A percentile compares a stretch with the other conserved stretches of the same genome.
These are phyloP conservation scores for Drosophila nr. perissopoda DNA, from an alignment of 2,888 invertebrate species.

Conservation along the genomic window DNA sequence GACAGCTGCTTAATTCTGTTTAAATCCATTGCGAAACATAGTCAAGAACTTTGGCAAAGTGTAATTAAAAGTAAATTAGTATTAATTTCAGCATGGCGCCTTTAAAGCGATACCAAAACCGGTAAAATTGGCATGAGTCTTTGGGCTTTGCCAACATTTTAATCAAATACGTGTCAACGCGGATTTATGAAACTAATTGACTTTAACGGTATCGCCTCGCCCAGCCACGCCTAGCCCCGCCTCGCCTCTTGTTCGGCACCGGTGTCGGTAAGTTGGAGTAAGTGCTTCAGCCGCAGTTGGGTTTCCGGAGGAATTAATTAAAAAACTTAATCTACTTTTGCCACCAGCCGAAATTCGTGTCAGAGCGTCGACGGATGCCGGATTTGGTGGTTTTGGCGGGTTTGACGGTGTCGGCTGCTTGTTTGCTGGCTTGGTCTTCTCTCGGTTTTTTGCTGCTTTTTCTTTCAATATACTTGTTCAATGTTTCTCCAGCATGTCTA, in stretches of 20 bases:
- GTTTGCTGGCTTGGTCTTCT: conserved; percentile 12
- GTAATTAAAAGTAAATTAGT: conserved; percentile 58
- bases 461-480: conserved; percentile 8
- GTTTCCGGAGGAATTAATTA: conserved; percentile 67
- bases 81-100: conserved; percentile 30
- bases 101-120: conserved; percentile 5
- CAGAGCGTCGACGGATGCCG: conserved; percentile 12
- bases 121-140: conserved; percentile 16
- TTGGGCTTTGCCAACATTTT: conserved; percentile 55
- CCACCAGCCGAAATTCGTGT: conserved; percentile 33
- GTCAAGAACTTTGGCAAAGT: conserved; percentile 23
- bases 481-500: conserved; percentile 1
- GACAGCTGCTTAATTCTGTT: conserved; percentile 1
- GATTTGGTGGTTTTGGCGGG: conserved; percentile 5
- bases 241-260: background rate
- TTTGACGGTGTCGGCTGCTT: conserved; percentile 1
- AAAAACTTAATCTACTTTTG: conserved; percentile 73
- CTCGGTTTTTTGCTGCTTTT: conserved; percentile 2
- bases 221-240: too few relatives aligned
- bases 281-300: conserved; percentile 37
- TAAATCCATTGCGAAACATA: conserved; percentile 11
- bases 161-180: conserved; percentile 72
- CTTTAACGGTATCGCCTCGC: conserved; percentile 43
- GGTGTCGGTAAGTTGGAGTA: conserved; percentile 18
- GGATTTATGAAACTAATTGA: conserved; percentile 75